Percentiles rank a stretch among this genome's conserved stretches.
Conservation (phyloP, 1,140 invertebrate species). For the Melanaphis sacchari region DNA sequence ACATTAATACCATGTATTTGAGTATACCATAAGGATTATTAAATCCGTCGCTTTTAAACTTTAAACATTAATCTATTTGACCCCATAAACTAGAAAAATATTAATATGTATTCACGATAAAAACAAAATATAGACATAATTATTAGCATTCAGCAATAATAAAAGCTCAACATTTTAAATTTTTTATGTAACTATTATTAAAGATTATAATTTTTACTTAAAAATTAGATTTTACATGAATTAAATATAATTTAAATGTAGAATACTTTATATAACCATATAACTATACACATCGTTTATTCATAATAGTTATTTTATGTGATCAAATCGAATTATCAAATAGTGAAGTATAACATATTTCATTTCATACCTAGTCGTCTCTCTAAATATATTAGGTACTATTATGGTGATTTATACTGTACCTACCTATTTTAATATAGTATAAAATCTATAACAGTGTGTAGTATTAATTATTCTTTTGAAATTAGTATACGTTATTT, state of each 20-base stretch:
- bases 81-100: neutral
- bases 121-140: neutral
- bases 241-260: neutral
- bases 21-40: slow-evolving; percentile 24
- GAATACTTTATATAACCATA: neutral
- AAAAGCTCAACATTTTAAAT: neutral
- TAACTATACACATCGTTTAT: neutral
- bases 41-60: slow-evolving; percentile 12
- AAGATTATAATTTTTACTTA: neutral
- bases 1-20: neutral
- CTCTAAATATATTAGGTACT: neutral
- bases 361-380: neutral
- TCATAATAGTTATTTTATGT: neutral
- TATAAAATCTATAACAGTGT: neutral
- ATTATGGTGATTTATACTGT: too few relatives aligned
- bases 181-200: neutral
- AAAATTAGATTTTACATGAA: neutral
- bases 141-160: too few relatives aligned
- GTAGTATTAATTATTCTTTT: neutral
- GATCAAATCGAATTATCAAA: neutral
- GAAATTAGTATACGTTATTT: neutral
- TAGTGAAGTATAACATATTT: neutral
- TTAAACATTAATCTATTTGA: slow-evolving; percentile 35
- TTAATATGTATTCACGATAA: neutral
- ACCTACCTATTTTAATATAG: too few relatives aligned